Conservation (phyloP, 2,113 vertebrate species). For the Psephotus haematonotus region DNA sequence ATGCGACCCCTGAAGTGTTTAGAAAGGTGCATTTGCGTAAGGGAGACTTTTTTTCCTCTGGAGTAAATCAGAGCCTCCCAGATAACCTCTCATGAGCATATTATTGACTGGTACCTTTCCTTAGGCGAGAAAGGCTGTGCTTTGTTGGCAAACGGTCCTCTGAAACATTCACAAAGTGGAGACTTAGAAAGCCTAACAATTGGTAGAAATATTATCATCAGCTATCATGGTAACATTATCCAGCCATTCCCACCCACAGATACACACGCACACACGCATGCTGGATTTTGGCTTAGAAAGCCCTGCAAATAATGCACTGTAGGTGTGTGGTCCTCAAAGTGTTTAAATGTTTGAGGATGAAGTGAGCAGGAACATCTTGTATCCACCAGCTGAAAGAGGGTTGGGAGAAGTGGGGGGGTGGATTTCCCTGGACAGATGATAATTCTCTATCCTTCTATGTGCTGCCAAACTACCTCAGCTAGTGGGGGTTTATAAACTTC, state of each 20-base stretch:
- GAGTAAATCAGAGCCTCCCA: slow-evolving; percentile 19
- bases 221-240: slow-evolving; percentile 51
- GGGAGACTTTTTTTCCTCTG: not conserved
- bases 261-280: not conserved
- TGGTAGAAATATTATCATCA: slow-evolving; percentile 71
- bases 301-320: slow-evolving; percentile 2
- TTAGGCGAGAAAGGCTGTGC: not conserved
- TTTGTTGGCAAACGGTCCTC: slow-evolving; percentile 10
- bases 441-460: slow-evolving; percentile 42
- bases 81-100: slow-evolving; percentile 44
- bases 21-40: slow-evolving; percentile 61
- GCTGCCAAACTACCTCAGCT: slow-evolving; percentile 59
- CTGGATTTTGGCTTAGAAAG: slow-evolving; percentile 8
- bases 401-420: slow-evolving; percentile 25
- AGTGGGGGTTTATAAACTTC: slow-evolving; percentile 17
- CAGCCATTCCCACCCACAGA: slow-evolving; percentile 65
- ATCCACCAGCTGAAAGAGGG: slow-evolving; percentile 51
- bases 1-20: slow-evolving; percentile 56
- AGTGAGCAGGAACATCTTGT: slow-evolving; percentile 64
- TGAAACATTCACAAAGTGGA: slow-evolving; percentile 51
- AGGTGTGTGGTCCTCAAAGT: slow-evolving; percentile 50
- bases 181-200: slow-evolving; percentile 73
- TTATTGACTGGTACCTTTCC: slow-evolving; percentile 41
- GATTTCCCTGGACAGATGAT: slow-evolving; percentile 63
- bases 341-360: slow-evolving; percentile 52